phyloP scores from a whole-genome alignment of 2,113 vertebrate species.

The Poecilia latipinna region DNA sequence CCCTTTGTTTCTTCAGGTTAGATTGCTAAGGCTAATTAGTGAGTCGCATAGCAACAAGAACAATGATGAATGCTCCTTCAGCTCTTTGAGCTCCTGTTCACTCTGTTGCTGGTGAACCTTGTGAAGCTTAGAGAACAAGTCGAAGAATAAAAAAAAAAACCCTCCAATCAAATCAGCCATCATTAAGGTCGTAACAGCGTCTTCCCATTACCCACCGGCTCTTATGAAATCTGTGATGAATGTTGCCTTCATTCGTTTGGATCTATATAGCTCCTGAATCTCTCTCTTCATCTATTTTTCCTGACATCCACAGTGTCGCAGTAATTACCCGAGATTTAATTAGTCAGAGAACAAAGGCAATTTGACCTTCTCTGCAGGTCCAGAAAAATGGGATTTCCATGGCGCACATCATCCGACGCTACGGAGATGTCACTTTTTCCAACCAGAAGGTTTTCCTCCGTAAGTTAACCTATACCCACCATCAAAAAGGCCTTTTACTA shows the following conservation, averaged over 20 bases:
- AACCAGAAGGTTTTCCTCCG: not conserved
- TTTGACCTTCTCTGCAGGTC: slow-evolving; percentile 52
- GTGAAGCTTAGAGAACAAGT: not conserved
- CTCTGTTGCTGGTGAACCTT: slow-evolving; percentile 34
- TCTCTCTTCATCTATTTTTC: slow-evolving; percentile 35
- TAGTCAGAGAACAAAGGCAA: slow-evolving; percentile 68
- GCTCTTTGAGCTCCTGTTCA: slow-evolving; percentile 41
- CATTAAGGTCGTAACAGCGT: slow-evolving; percentile 17
- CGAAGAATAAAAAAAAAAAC: not conserved
- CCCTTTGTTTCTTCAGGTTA: slow-evolving; percentile 57
- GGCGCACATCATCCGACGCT: slow-evolving; percentile 11
- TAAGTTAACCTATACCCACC: not conserved
- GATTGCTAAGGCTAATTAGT: slow-evolving; percentile 55
- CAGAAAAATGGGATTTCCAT: slow-evolving; percentile 11
- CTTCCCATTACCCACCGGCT: not conserved
- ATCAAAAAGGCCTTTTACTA: slow-evolving; percentile 7
- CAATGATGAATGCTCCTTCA: slow-evolving; percentile 45
- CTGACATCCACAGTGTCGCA: slow-evolving; percentile 43
- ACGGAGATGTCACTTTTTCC: slow-evolving; percentile 16
- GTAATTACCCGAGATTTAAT: slow-evolving; percentile 70
- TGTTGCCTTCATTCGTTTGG: slow-evolving; percentile 17
- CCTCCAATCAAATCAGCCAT: slow-evolving; percentile 32
- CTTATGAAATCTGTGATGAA: slow-evolving; percentile 34
- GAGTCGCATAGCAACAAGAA: slow-evolving; percentile 68
- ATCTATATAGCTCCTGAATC: slow-evolving; percentile 34